Evolutionary conservation across 2,797 vertebrate species (phyloP).

Genomic region (Orestias chungarensis): DNA sequence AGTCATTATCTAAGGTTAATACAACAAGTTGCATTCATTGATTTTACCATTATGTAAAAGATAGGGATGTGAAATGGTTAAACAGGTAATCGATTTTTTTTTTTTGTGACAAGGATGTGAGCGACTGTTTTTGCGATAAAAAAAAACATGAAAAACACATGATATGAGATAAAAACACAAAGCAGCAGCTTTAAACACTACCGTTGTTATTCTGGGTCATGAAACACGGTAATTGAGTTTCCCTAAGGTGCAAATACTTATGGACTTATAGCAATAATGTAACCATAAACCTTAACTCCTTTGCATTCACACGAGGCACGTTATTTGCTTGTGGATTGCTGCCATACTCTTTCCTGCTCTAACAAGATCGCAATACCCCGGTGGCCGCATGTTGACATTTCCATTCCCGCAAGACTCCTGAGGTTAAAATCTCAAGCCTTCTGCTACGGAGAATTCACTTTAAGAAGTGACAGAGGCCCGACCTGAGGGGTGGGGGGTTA

Average conservation of each 20-base stretch:
- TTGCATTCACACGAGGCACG: constrained; percentile 1
- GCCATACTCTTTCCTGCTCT: neutral
- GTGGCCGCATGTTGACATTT: constrained; percentile 6
- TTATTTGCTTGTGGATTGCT: neutral
- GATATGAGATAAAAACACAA: neutral
- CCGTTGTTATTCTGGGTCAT: neutral
- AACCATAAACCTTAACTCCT: constrained; percentile 6
- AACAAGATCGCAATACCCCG: neutral
- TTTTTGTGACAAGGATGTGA: neutral
- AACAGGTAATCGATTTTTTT: neutral
- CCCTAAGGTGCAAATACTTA: neutral
- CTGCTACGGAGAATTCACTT: neutral
- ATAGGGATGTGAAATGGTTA: neutral
- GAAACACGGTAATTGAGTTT: neutral
- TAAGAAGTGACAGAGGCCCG: neutral
- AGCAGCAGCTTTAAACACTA: neutral
- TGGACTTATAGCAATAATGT: neutral
- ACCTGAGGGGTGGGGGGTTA: neutral
- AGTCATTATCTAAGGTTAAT: neutral
- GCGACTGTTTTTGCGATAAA: neutral
- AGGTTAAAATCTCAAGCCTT: neutral
- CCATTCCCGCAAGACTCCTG: constrained; percentile 3
- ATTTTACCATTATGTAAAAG: neutral
- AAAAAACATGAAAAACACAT: neutral
- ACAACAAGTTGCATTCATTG: neutral